phyloP scores from a whole-genome alignment of 2,888 invertebrate genomes.

The Linnaemya vulpina region DNA sequence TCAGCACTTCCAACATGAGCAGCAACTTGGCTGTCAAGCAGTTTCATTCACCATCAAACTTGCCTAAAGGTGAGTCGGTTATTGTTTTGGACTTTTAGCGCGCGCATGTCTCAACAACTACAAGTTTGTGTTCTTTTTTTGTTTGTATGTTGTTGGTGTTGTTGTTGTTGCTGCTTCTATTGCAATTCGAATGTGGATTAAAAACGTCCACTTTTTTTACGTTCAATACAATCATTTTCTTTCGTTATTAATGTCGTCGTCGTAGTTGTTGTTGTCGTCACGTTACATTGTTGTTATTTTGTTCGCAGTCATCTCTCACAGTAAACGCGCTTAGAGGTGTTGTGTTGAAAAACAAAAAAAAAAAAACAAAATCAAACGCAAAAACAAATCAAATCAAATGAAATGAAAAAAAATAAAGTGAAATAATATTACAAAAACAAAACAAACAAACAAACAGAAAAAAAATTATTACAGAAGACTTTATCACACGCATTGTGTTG shows the following conservation, averaged over 20 bases:
- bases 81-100: slow-evolving; percentile 40
- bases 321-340: slow-evolving; percentile 66
- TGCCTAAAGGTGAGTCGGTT: slow-evolving; percentile 71
- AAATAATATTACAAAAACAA: slow-evolving; percentile 7
- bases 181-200: slow-evolving; percentile 9
- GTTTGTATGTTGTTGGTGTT: too few species aligned
- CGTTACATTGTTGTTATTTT: slow-evolving; percentile 61
- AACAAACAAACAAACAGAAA: too few species aligned
- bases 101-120: slow-evolving; percentile 72
- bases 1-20: slow-evolving; percentile 60
- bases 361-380: slow-evolving; percentile 5
- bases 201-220: slow-evolving; percentile 30
- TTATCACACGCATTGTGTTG: slow-evolving; percentile 57
- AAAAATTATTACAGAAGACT: too few species aligned
- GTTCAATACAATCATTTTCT: slow-evolving; percentile 36
- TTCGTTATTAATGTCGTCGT: slow-evolving; percentile 41
- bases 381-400: too few species aligned
- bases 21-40: slow-evolving; percentile 65
- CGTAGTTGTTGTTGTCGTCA: slow-evolving; percentile 14
- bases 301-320: slow-evolving; percentile 55
- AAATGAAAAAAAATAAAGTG: slow-evolving; percentile 27
- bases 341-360: slow-evolving; percentile 34
- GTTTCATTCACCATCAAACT: slow-evolving; percentile 72
- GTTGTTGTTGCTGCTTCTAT: background rate
- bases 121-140: slow-evolving; percentile 7